Percentiles rank a stretch among this genome's conserved stretches.
These are phyloP conservation scores for Nephrotoma guestfalica DNA, from an alignment of 2,888 invertebrate genomes.

Conservation along the genomic window DNA sequence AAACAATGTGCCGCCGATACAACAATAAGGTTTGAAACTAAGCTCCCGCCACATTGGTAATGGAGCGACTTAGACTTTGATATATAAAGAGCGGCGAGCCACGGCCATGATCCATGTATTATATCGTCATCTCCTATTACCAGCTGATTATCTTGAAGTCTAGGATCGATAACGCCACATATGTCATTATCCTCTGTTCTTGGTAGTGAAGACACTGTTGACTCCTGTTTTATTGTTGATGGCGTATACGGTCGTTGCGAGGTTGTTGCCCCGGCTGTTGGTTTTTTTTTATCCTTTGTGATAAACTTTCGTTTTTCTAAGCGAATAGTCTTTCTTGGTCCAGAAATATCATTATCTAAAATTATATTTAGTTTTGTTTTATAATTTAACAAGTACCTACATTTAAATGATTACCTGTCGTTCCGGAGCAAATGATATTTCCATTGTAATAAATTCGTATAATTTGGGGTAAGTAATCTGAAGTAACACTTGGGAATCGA, in stretches of 20 bases:
- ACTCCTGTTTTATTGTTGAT: neutral
- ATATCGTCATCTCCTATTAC: constrained; percentile 21
- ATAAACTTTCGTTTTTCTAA: neutral
- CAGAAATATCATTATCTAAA: neutral
- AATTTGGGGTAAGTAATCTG: constrained; percentile 39
- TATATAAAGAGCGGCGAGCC: constrained; percentile 49
- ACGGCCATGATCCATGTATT: constrained; percentile 47
- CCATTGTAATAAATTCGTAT: constrained; percentile 42
- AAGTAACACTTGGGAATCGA: constrained; percentile 38
- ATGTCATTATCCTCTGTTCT: neutral
- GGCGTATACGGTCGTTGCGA: neutral
- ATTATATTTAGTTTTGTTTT: neutral
- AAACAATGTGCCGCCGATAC: constrained; percentile 34
- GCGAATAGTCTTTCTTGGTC: neutral
- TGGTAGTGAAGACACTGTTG: neutral
- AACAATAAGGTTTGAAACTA: constrained; percentile 24
- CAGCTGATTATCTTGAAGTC: constrained; percentile 10
- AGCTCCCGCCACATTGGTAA: constrained; percentile 28
- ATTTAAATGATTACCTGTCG: constrained; percentile 32
- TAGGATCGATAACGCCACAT: neutral
- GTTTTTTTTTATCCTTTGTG: neutral
- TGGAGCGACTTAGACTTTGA: constrained; percentile 26
- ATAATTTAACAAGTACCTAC: neutral
- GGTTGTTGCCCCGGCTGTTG: neutral
- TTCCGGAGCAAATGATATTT: constrained; percentile 40